These are phyloP conservation scores for Tokudaia muenninki DNA, from an alignment of 2,797 vertebrate genomes.

Conservation along the genomic window DNA sequence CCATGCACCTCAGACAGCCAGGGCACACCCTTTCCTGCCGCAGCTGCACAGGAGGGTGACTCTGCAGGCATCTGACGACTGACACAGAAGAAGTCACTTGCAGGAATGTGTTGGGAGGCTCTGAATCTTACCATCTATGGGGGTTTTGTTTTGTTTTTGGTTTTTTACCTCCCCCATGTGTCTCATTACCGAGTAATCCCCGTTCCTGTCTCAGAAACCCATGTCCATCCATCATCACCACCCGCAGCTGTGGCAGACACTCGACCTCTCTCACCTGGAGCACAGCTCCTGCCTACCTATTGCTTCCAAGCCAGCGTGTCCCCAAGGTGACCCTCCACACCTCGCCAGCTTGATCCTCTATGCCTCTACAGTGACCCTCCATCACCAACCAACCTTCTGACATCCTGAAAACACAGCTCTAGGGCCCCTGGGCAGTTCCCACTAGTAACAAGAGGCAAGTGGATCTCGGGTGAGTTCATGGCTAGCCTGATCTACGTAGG, in stretches of 20 bases:
- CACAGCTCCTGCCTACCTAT: background rate
- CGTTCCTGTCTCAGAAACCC: background rate
- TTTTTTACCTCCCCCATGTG: background rate
- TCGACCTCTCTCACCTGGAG: background rate
- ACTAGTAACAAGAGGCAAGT: background rate
- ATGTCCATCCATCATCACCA: background rate
- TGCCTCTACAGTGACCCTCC: background rate
- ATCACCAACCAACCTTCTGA: background rate
- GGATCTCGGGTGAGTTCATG: background rate
- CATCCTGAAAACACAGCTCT: background rate
- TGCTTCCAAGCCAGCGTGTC: background rate
- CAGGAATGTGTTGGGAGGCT: accelerated
- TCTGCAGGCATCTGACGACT: accelerated
- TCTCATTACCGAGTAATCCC: background rate
- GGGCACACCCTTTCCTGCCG: accelerated
- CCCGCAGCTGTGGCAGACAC: background rate
- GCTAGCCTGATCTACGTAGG: background rate
- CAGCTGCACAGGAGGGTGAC: accelerated
- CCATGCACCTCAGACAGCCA: accelerated
- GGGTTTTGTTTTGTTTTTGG: accelerated
- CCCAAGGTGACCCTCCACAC: background rate
- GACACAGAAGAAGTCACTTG: accelerated
- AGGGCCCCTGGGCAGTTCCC: background rate
- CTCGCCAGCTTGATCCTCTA: too few species aligned
- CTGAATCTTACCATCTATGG: background rate